Base-by-base conservation (phyloP, 2,113 vertebrate species). In the Circaetus cinerascens region DNA sequence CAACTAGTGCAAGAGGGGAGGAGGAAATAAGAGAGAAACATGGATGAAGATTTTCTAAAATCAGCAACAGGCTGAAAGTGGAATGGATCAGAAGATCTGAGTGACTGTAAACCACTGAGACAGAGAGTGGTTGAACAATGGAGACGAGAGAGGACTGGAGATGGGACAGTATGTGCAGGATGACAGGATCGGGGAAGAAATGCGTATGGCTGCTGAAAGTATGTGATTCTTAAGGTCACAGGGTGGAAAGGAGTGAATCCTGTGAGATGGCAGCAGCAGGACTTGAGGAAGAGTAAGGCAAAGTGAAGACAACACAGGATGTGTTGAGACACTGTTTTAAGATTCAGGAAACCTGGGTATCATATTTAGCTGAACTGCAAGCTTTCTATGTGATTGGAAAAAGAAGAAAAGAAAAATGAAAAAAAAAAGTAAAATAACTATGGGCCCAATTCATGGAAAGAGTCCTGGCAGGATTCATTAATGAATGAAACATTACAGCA, bases 161-260 rank as follows among this genome's bases (percentile, higher is more conserved):
- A 55, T 8, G 5, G 22, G 14, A 34, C n/a, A 51, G 27, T 30
- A 71, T 1, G 3, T 21, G 15, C 8, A 40, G 51, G 12, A 72
- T 50, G 11, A 21, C 13, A 62, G 40, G 40, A 63, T 1, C 38
- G 18, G 21, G 19, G 32, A 51, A 3, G 13, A 90, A 62, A 79
- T n/a, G 5, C 6, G 0, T n/a, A 4, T 18, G 15, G 8, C 3
- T 84, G 45, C 25, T 73, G 29, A 36, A 62, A 51, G 1, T 4
- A 7, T 1, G 0, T 1, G 5, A 14, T 51, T 53, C 8, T 3
- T 36, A 29, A 55, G 1, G 15, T 64, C 60, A 68, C 15, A 59
- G 16, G 4, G 20, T 38, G 41, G 21, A n/a, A 72, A 76, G 3
- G 3, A 76, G 5, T 30, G 19, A 79, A 50, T 27, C 6, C 30